Evolutionary conservation across 2,888 invertebrate species (phyloP).

Genomic region (Microdon myrmicae): DNA sequence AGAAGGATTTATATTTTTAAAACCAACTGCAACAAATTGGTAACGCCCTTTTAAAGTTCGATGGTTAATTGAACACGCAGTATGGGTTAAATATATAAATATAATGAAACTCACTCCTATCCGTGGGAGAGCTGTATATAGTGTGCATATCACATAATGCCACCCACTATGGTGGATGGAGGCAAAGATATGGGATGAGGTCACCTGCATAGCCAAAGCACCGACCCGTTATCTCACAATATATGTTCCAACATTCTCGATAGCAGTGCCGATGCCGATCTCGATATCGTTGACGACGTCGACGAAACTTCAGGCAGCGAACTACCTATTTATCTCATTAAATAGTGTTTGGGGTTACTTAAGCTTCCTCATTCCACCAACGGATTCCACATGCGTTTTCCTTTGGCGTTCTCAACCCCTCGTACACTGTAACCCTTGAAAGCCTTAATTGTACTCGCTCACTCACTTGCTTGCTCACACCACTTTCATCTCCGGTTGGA

Average conservation of each 20-base stretch:
- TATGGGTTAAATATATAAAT: slow-evolving; percentile 34
- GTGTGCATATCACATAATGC: slow-evolving; percentile 20
- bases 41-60: slow-evolving; percentile 52
- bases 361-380: slow-evolving; percentile 23
- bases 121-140: slow-evolving; percentile 24
- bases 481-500: slow-evolving; percentile 30
- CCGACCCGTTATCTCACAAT: slow-evolving; percentile 21
- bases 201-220: slow-evolving; percentile 28
- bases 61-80: slow-evolving; percentile 44
- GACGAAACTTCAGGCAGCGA: slow-evolving; percentile 38
- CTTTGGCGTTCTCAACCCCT: slow-evolving; percentile 9
- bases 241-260: slow-evolving; percentile 6
- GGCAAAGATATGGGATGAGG: not conserved
- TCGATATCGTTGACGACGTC: slow-evolving; percentile 19
- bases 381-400: slow-evolving; percentile 14
- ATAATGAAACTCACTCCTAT: slow-evolving; percentile 44
- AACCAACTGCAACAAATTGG: slow-evolving; percentile 35
- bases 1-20: slow-evolving; percentile 28
- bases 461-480: slow-evolving; percentile 28
- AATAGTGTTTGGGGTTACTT: slow-evolving; percentile 52
- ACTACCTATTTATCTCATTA: slow-evolving; percentile 52
- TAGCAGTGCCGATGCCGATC: slow-evolving; percentile 15
- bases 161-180: slow-evolving; percentile 27
- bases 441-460: slow-evolving; percentile 48
- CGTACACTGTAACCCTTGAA: slow-evolving; percentile 5